Evolutionary conservation across 2,113 vertebrate species (phyloP).

Genomic region (Hippocampus guttulatus): DNA sequence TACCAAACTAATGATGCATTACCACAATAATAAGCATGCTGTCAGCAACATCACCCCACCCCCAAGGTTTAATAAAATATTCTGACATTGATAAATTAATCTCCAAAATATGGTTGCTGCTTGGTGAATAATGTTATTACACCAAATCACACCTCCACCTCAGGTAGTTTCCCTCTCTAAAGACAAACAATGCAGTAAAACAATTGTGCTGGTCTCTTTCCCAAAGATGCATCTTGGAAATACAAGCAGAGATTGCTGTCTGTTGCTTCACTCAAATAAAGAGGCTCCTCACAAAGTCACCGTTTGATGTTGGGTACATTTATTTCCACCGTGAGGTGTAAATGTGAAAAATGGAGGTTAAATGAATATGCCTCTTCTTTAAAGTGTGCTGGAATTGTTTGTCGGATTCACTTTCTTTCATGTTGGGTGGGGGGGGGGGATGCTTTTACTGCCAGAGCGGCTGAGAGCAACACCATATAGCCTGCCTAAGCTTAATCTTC

Average conservation of each 20-base stretch:
- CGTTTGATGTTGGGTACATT: constrained; percentile 15
- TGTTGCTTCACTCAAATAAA: constrained; percentile 9
- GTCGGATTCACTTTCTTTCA: constrained; percentile 36
- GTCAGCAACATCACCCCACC: neutral
- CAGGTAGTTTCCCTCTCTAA: neutral
- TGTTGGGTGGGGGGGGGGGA: neutral
- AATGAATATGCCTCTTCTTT: constrained; percentile 38
- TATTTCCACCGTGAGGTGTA: constrained; percentile 3
- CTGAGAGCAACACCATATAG: constrained; percentile 17
- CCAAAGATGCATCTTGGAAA: constrained; percentile 3
- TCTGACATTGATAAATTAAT: neutral
- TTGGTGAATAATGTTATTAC: neutral
- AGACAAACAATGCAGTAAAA: neutral
- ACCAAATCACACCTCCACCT: neutral
- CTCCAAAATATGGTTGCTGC: neutral
- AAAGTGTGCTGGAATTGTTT: constrained; percentile 47
- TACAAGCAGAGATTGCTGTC: constrained; percentile 5
- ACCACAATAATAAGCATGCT: neutral
- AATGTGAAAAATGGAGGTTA: constrained; percentile 26
- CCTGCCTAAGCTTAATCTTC: constrained; percentile 34
- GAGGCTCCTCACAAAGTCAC: constrained; percentile 10
- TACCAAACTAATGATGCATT: neutral
- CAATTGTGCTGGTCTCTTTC: constrained; percentile 1
- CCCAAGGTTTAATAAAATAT: neutral
- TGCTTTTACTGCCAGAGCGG: constrained; percentile 33